Evolutionary conservation across 2,888 invertebrate species (phyloP).

Genomic region (Diarsia rubi): DNA sequence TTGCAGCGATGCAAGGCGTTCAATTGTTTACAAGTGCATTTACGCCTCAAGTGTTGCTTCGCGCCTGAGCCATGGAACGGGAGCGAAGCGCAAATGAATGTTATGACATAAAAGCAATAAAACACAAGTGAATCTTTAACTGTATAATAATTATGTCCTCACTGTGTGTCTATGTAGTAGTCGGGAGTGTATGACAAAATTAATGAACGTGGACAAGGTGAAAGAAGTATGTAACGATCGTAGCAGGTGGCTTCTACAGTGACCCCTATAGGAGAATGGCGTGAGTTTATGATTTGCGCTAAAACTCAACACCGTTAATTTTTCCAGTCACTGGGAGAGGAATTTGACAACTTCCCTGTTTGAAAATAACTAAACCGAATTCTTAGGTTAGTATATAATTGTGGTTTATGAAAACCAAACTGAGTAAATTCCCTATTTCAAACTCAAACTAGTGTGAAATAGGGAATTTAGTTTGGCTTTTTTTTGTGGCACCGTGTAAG

Average conservation of each 20-base stretch:
- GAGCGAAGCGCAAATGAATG: background rate
- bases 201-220: background rate
- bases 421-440: background rate
- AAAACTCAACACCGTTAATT: background rate
- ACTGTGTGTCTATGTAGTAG: background rate
- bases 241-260: background rate
- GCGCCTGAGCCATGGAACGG: background rate
- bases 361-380: background rate
- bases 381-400: background rate
- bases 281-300: background rate
- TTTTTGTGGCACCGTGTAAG: background rate
- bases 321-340: background rate
- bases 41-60: conserved; percentile 21
- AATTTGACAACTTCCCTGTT: background rate
- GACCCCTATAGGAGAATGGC: background rate
- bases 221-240: background rate
- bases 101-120: background rate
- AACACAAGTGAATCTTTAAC: background rate
- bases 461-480: no score
- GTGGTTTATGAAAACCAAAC: background rate
- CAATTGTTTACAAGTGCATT: conserved; percentile 37
- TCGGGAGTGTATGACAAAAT: background rate
- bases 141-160: background rate
- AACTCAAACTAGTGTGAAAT: no score
- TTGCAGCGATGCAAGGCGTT: conserved; percentile 6